These are phyloP conservation scores for Eustalomyia histrio DNA, from an alignment of 2,888 invertebrate genomes.

Conservation along the genomic window DNA sequence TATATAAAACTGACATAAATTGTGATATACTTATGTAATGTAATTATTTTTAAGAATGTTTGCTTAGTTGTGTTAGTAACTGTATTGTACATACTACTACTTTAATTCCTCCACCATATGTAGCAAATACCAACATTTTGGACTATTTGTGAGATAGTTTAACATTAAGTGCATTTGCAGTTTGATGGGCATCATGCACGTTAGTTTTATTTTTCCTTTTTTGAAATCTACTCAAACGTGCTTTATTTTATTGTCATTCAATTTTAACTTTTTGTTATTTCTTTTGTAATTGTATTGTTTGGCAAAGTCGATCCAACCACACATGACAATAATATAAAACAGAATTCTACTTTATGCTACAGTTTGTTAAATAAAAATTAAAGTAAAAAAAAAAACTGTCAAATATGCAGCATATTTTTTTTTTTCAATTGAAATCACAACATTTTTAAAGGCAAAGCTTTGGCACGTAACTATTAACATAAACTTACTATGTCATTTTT, in stretches of 20 bases:
- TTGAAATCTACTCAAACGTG: conserved; percentile 53
- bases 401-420: conserved; percentile 13
- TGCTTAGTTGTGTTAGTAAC: background rate
- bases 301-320: conserved; percentile 35
- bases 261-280: background rate
- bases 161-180: background rate
- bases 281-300: conserved; percentile 18
- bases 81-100: background rate
- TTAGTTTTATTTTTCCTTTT: conserved; percentile 8
- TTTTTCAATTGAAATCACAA: conserved; percentile 23
- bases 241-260: conserved; percentile 47
- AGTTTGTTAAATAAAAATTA: conserved; percentile 14
- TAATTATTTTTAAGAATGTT: too few relatives aligned
- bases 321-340: conserved; percentile 49
- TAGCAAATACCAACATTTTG: background rate
- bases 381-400: conserved; percentile 34
- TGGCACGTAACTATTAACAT: conserved; percentile 35
- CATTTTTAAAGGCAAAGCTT: conserved; percentile 14
- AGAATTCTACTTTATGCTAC: background rate
- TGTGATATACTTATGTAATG: too few relatives aligned
- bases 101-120: too few relatives aligned
- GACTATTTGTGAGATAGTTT: background rate
- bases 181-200: background rate
- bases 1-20: too few relatives aligned
- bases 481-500: too few relatives aligned